Percentiles rank a stretch among this genome's conserved stretches.
phyloP scores from a whole-genome alignment of 2,888 invertebrate species.

The Thymelicus acteon region DNA sequence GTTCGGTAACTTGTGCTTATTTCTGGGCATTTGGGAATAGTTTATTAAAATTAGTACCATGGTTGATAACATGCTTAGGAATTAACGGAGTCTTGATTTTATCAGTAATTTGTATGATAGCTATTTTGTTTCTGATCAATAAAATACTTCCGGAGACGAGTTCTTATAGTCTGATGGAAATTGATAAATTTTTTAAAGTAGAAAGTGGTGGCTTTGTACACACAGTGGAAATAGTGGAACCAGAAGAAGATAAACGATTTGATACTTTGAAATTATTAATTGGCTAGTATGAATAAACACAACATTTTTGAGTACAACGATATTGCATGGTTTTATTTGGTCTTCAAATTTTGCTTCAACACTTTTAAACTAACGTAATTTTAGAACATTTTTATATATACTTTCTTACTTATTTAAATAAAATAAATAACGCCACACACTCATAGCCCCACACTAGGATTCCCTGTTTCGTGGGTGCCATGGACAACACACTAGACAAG shows the following conservation, averaged over 20 bases:
- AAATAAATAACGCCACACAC: no score
- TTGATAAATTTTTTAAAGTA: slow-evolving; percentile 19
- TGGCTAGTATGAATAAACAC: background rate
- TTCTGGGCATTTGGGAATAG: slow-evolving; percentile 34
- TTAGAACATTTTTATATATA: no score
- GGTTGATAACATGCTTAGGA: slow-evolving; percentile 19
- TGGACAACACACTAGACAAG: no score
- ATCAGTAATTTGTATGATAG: slow-evolving; percentile 11
- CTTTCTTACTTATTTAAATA: no score
- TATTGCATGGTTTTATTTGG: background rate
- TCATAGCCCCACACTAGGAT: no score
- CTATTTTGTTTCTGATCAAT: slow-evolving; percentile 18
- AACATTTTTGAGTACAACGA: no score
- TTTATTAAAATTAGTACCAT: slow-evolving; percentile 24
- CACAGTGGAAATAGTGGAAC: slow-evolving; percentile 11
- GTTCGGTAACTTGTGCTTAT: slow-evolving; percentile 28
- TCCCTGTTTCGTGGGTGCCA: no score
- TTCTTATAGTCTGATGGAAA: slow-evolving; percentile 13
- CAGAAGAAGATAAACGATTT: slow-evolving; percentile 22
- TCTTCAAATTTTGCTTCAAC: background rate
- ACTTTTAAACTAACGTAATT: no score
- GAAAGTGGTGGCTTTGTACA: slow-evolving; percentile 9
- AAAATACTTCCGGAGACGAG: slow-evolving; percentile 24
- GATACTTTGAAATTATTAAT: slow-evolving; percentile 30
- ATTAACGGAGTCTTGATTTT: slow-evolving; percentile 16